These are phyloP conservation scores for Micromussa lordhowensis DNA, from an alignment of 92 coral and sea anemone genomes.

Conservation along the genomic window DNA sequence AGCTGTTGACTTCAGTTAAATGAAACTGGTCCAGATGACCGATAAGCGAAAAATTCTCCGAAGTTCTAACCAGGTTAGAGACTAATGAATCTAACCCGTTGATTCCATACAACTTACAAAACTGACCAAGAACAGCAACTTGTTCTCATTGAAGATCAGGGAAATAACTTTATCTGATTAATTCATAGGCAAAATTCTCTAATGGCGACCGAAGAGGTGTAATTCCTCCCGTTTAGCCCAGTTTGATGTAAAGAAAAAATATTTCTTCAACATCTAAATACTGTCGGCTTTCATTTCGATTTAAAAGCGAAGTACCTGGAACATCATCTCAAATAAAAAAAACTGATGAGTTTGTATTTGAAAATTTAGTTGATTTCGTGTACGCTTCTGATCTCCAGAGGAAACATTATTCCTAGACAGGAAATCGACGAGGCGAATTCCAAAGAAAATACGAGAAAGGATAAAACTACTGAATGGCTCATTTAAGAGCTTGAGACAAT, in stretches of 20 bases:
- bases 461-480: not conserved
- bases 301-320: not conserved
- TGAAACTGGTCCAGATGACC: not conserved
- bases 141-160: not conserved
- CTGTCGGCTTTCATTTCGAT: not conserved
- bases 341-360: not conserved
- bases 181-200: not conserved
- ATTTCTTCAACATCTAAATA: not conserved
- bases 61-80: not conserved
- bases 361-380: not conserved
- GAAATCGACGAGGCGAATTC: not conserved
- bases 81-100: not conserved
- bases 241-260: not conserved
- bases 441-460: not conserved
- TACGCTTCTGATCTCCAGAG: not conserved
- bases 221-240: not conserved
- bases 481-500: constrained; percentile 15
- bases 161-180: not conserved
- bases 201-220: not conserved
- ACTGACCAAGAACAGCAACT: not conserved
- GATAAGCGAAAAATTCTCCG: not conserved
- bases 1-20: not conserved
- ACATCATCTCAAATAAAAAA: not conserved
- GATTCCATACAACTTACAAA: not conserved
- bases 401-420: not conserved